These are phyloP conservation scores for Sitophilus oryzae DNA, from an alignment of 1,140 invertebrate genomes.

Conservation along the genomic window DNA sequence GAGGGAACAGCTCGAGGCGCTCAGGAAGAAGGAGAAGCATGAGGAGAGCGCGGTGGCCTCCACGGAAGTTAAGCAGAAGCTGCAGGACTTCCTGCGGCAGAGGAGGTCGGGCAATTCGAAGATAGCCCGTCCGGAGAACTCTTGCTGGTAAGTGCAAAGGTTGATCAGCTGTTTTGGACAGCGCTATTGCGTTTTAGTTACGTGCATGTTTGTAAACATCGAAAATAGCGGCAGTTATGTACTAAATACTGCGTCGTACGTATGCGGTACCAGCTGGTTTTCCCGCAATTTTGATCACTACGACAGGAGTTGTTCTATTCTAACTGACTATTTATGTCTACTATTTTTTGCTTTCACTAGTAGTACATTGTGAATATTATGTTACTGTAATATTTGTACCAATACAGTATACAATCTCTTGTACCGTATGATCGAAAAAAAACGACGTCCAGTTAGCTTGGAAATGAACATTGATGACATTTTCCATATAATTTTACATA, in stretches of 20 bases:
- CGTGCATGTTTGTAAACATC: conserved; percentile 31
- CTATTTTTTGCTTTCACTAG: no score
- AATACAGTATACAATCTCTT: no score
- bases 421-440: no score
- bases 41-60: conserved; percentile 93
- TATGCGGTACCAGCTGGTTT: background rate
- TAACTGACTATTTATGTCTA: no score
- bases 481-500: no score
- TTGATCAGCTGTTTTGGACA: conserved; percentile 28
- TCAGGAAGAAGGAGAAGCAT: conserved; percentile 88
- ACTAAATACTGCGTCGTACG: background rate
- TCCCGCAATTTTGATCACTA: no score
- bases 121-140: conserved; percentile 48
- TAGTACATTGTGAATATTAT: no score
- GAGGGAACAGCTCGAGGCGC: conserved; percentile 70
- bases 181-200: conserved; percentile 6
- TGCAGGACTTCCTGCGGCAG: conserved; percentile 57
- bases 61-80: conserved; percentile 90
- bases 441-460: no score
- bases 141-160: conserved; percentile 40
- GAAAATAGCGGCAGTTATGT: background rate
- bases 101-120: conserved; percentile 43
- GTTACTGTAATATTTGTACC: no score
- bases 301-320: no score
- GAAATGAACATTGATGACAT: no score